A percentile compares a stretch with the other conserved stretches of the same genome.
Conservation (phyloP, 37 sponge, comb jelly and placozoan species). For the Agelas oroides region DNA sequence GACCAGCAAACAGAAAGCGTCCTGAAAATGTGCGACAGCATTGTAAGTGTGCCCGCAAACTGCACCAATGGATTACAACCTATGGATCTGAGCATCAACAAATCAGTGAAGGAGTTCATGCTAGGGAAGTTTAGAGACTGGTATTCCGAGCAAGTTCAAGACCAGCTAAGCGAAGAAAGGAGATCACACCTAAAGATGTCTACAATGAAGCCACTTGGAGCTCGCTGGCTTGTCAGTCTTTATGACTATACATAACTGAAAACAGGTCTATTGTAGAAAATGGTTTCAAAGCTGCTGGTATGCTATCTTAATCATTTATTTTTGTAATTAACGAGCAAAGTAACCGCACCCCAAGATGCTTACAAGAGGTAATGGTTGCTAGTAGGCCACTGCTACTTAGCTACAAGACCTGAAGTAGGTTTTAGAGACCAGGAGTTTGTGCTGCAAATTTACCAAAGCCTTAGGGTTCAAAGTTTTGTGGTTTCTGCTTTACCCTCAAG, state of each 20-base stretch:
- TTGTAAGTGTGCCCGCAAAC: constrained; percentile 54
- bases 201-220: constrained; percentile 61
- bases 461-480: too few species aligned
- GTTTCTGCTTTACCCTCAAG: too few species aligned
- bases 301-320: background rate
- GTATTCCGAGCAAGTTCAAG: constrained; percentile 48
- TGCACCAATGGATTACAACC: constrained; percentile 68
- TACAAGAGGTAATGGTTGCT: too few species aligned
- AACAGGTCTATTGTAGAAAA: constrained; percentile 38
- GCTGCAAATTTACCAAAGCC: too few species aligned
- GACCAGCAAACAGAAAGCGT: constrained; percentile 45
- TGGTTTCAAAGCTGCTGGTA: constrained; percentile 67
- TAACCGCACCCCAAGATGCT: too few species aligned
- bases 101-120: constrained; percentile 62
- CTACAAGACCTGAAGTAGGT: too few species aligned
- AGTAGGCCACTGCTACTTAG: too few species aligned
- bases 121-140: constrained; percentile 46
- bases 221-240: constrained; percentile 63
- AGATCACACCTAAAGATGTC: background rate
- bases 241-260: constrained; percentile 42
- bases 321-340: too few species aligned
- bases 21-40: constrained; percentile 9
- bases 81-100: constrained; percentile 55
- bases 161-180: background rate
- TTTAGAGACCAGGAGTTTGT: too few species aligned